Evolutionary conservation across 2,888 invertebrate genomes (phyloP), one percentile per base, ranked within the genome.

Genomic region (Arenicola marina): DNA sequence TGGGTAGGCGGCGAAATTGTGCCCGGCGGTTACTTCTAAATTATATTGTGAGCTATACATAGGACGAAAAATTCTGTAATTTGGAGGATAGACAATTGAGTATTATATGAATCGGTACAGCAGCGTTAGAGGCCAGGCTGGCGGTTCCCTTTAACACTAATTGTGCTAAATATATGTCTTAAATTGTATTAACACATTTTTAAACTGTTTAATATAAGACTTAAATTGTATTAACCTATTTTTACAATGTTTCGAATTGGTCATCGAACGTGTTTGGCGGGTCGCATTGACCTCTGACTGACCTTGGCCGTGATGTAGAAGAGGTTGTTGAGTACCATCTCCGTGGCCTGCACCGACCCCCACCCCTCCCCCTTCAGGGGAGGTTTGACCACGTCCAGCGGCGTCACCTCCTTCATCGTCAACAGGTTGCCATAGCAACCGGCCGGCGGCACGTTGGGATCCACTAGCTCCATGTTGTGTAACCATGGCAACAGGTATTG

Each of bases 251-350:
- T n/a, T n/a, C n/a, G n/a, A 51, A 28, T 51, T 29, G 18, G 28
- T 21, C 21, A 11, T 38, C 4, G 18, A n/a, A n/a, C n/a, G n/a
- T n/a, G n/a, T n/a, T n/a, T n/a, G n/a, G n/a, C n/a, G n/a, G n/a
- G n/a, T n/a, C n/a, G n/a, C n/a, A n/a, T n/a, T n/a, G n/a, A n/a
- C n/a, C n/a, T n/a, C n/a, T n/a, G 11, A 48, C 57, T 61, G 60
- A 83, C 83, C 75, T 79, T 83, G 2, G 95, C 93, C 4, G 98
- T 99, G 75, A 98, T 92, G 85, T 97, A 98, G 85, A 99, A 94
- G 26, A 99, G 89, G 86, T 99, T 99, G 84, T 99, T 99, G 67
- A 99, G 88, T 55, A 99, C 95, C 95, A 99, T 96, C 86, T 99
- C 98, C 0, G 98, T 99, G n/a, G 98, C 98, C 85, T 98, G 65